These are phyloP conservation scores for Tromatobia lineatoria DNA, from an alignment of 2,888 invertebrate genomes.

Conservation along the genomic window DNA sequence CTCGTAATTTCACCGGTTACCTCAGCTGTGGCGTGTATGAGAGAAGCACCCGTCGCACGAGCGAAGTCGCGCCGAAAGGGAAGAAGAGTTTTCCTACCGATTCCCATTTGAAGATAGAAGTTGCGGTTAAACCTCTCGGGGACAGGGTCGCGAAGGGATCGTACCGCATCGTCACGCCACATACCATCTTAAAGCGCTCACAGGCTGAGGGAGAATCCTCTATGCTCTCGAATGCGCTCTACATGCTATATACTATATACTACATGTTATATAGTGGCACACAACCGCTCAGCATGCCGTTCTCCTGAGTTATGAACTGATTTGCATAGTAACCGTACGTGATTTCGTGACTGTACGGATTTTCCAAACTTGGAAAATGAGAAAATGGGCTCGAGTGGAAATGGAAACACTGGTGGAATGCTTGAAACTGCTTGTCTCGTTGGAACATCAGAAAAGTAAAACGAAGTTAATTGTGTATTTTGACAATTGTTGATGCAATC, in stretches of 20 bases:
- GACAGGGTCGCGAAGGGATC: constrained; percentile 31
- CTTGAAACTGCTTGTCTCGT: not conserved
- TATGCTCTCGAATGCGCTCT: constrained; percentile 11
- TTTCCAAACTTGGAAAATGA: constrained; percentile 24
- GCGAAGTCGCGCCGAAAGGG: constrained; percentile 3
- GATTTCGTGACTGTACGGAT: constrained; percentile 48
- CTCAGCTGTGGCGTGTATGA: not conserved
- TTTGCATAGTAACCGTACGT: constrained; percentile 81
- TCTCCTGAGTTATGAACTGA: constrained; percentile 74
- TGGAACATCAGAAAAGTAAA: not conserved
- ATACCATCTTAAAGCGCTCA: constrained; percentile 24
- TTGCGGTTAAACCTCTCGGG: constrained; percentile 12
- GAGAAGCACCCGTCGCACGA: constrained; percentile 26
- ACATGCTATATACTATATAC: not conserved
- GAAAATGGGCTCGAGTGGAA: not conserved
- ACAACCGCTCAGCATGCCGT: constrained; percentile 46
- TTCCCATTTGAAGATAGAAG: constrained; percentile 53
- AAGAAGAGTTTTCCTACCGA: constrained; percentile 50
- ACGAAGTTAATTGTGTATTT: too few relatives aligned
- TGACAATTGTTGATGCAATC: not conserved
- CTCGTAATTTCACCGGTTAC: constrained; percentile 59
- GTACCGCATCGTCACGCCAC: constrained; percentile 31
- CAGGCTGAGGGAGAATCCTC: constrained; percentile 54
- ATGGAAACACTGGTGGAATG: not conserved
- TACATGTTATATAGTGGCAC: too few relatives aligned